Base-by-base conservation (phyloP, 1,140 invertebrate genomes). In the Archivesica marissinica region DNA sequence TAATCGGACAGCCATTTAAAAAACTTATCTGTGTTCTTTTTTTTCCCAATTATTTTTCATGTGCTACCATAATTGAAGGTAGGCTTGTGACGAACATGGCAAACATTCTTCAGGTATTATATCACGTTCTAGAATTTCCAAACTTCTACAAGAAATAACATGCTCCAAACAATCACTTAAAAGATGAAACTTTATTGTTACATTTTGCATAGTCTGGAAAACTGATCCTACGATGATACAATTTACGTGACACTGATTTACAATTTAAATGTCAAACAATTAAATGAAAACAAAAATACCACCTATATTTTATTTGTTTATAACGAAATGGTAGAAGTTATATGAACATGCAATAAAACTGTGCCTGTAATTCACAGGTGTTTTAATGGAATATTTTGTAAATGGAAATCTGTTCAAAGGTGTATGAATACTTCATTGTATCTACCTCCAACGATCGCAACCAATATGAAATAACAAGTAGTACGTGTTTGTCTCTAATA, bases 231-330 rank as follows among this genome's bases (percentile, higher is more conserved):
- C 3, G 28, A 33, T 35, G 59, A 64, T 64, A 25, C 59, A 13
- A 15, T 20, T 35, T 2, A 17, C 11, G 4, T 64, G 59, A 64
- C 59, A 64, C 59, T 64, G 59, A 64, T 64, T 64, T 64, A 64
- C 59, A 64, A 11, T 35, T 35, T 33, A 35, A 64, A 64, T 64
- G 59, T 64, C 59, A 28, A 64, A 64, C 59, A 35, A 64, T 33
- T 64, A 17, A 64, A 64, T 35, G 59, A 64, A 64, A 64, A 64
- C 59, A 64, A 64, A 64, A 64, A 64, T 64, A 33, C 59, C 59
- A 33, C 30, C 59, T 35, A 64, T 25, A 64, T 35, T 64, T 64
- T 64, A 64, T 64, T 15, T 64, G 33, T 25, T n/a, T 35, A 17
- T 35, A 15, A 64, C 11, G n/a, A 35, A 64, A 25, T 30, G 7